Evolutionary conservation across 2,888 invertebrate species (phyloP), one percentile per base, ranked within the genome.

Genomic region (Mesorhabditis belari): DNA sequence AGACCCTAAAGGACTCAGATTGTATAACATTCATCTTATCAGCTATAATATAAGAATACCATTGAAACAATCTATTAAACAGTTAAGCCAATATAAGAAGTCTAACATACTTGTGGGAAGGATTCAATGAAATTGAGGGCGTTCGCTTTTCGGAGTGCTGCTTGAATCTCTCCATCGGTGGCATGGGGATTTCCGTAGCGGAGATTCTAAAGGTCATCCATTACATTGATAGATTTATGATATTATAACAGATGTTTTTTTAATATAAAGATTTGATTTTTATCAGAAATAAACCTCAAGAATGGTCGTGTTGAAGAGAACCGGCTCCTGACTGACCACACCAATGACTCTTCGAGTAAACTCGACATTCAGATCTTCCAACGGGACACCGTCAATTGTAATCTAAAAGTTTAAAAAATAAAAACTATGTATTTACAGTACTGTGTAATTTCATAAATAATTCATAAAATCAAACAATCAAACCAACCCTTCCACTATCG

Each of bases 281-380:
- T n/a, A n/a, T n/a, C n/a, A n/a, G n/a, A n/a, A n/a, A n/a, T n/a
- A n/a, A n/a, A 85, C 85, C 66, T 85, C 84, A 12, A 80, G 81
- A 59, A 86, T 85, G 5, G 84, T 82, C 0, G 81, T 81, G 27
- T 82, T 84, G 75, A 86, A 86, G 67, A n/a, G n/a, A n/a, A n/a
- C n/a, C n/a, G n/a, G n/a, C n/a, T n/a, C n/a, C n/a, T n/a, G n/a
- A n/a, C n/a, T 68, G 17, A 83, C 83, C 5, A 81, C 76, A 5
- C 81, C 82, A 44, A 83, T 75, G 23, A 74, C 60, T 24, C 79
- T 74, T 52, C 85, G 70, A 51, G 84, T 73, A 81, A 83, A 83
- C n/a, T 81, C 81, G 9, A 85, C 70, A 65, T 85, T 85, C 23
- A 84, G 67, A 3, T 80, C 75, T 21, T 76, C 77, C 5, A 85